Base-by-base conservation (phyloP, 2,113 vertebrate species). In the Pandion haliaetus region DNA sequence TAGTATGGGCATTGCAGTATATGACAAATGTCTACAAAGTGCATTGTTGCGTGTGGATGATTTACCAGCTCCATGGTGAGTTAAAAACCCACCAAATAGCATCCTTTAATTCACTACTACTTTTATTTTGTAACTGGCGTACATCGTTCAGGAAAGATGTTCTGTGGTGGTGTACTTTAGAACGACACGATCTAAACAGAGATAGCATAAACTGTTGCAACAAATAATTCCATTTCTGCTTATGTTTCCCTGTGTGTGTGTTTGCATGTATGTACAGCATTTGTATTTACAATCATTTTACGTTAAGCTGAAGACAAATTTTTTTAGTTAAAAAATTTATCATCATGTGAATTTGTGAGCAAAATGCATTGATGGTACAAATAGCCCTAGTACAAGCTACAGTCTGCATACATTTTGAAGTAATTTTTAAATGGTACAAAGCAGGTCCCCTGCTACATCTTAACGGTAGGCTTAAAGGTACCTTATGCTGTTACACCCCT, bases 1-100 rank as follows among this genome's bases (percentile, higher is more conserved):
- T 98, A 98, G 96, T 98, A 98, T 97, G 98, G 98, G 88, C 97
- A 98, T 97, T 81, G 77, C 79, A 47, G 77, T 74, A 59, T 96
- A 93, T 61, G 86, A 95, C 86, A 97, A 95, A 86, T 81, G 84
- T 96, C 96, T 88, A 80, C 63, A 77, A 89, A 96, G 85, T 93
- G 61, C 65, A 36, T 90, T 78, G 73, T 83, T 90, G 45, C 54
- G 50, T 34, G 70, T 4, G 72, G 63, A 79, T 95, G 87, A 96
- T 86, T 87, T 92, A 77, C n/a, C 15, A 92, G 85, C 47, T 86
- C 55, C 17, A 12, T 84, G 77, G 54, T 58, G 89, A 93, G 59
- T 31, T 93, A 83, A 89, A 69, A 96, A 78, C 32, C 10, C 40
- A 59, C 50, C 25, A 62, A 20, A 67, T 17, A 59, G 38, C 31